Base-by-base conservation (phyloP, 2,888 invertebrate species). In the Eupithecia abbreviata region DNA sequence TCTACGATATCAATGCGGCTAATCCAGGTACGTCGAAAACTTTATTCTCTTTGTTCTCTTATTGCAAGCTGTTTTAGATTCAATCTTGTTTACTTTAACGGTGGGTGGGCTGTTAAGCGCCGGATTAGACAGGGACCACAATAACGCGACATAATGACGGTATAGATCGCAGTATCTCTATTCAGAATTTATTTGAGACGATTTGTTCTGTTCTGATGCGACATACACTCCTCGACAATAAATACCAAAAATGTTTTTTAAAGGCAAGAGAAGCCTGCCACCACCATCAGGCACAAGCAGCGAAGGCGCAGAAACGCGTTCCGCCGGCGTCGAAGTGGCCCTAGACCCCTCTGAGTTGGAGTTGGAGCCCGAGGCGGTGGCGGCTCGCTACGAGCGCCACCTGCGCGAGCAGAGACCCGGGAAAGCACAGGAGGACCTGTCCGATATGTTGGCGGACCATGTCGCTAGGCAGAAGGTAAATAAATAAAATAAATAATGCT, bases 361-460 rank as follows among this genome's bases (percentile, higher is more conserved):
- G 93, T 95, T 99, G 93, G 99, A 99, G 90, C 98, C 98, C 75
- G 98, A 98, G 84, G 98, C 98, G 6, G 98, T 99, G 97, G 98
- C 98, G 65, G 98, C 97, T 76, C 96, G 99, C 74, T 99, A 99
- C 91, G 99, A 99, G 89, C 98, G 99, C 84, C 99, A 99, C 82
- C 96, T 99, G 95, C 96, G 98, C 15, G 99, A 99, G 90, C 98
- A 98, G 87, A 98, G 98, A 86, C 98, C 98, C 73, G 97, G 97
- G 13, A 80, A 80, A 87, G 95, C 98, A 74, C 97, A 97, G 86
- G 99, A 99, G 94, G 99, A 99, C 95, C 96, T 99, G 67, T 98
- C 98, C 43, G 99, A 99, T 90, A 99, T 99, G 99, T 96, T 99
- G 87, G 99, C 99, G 5, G 99, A 99, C 91, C 99, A 99, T 90